Percentiles rank a stretch among this genome's conserved stretches.
These are phyloP conservation scores for Hephaestus fuliginosus DNA, from an alignment of 2,797 vertebrate genomes.

Conservation along the genomic window DNA sequence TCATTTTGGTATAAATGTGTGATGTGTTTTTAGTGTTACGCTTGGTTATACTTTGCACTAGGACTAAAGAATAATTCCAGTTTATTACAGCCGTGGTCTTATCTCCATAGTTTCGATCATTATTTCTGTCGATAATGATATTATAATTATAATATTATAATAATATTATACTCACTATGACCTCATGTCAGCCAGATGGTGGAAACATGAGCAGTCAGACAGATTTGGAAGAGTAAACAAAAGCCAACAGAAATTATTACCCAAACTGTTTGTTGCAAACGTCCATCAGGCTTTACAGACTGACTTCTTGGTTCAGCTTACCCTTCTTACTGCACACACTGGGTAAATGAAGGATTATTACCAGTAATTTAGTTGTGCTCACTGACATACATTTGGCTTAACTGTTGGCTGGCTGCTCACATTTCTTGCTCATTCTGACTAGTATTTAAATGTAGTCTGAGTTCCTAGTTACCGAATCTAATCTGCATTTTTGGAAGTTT, in stretches of 20 bases:
- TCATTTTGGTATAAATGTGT: slow-evolving; percentile 13
- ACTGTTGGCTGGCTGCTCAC: not conserved
- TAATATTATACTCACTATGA: not conserved
- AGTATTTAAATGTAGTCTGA: not conserved
- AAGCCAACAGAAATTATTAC: not conserved
- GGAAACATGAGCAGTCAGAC: not conserved
- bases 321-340: not conserved
- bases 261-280: not conserved
- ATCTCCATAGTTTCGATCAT: not conserved
- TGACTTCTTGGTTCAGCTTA: not conserved
- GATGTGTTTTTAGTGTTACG: slow-evolving; percentile 13
- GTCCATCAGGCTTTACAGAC: not conserved
- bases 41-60: not conserved
- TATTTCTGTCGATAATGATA: not conserved
- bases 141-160: no score
- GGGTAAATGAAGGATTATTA: not conserved
- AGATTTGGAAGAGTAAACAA: not conserved
- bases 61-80: slow-evolving; percentile 10
- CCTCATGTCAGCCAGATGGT: not conserved
- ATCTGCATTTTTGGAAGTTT: slow-evolving; percentile 3
- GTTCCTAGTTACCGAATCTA: not conserved
- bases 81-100: slow-evolving; percentile 26
- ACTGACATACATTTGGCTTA: not conserved
- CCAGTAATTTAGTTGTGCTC: not conserved
- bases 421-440: not conserved